Conservation (phyloP, 2,888 invertebrate genomes). For the Exocentrus adspersus region DNA sequence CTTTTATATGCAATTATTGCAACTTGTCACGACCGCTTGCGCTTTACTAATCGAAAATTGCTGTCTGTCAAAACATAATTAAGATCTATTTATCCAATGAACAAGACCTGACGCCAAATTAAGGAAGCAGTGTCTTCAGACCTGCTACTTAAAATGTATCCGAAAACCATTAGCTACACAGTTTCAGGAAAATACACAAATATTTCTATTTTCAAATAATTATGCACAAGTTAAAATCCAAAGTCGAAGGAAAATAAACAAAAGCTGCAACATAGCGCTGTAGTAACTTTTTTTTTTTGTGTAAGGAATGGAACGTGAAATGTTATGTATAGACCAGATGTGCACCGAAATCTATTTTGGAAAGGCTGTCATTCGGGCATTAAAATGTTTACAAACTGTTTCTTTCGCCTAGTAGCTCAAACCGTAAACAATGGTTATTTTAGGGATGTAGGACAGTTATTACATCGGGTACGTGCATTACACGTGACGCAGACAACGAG, state of each 20-base stretch:
- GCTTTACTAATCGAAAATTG: too few species aligned
- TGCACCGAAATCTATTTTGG: slow-evolving; percentile 7
- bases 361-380: slow-evolving; percentile 2
- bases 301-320: slow-evolving; percentile 10
- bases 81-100: neutral
- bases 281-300: too few species aligned
- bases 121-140: too few species aligned
- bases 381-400: slow-evolving; percentile 16
- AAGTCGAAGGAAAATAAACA: slow-evolving; percentile 20
- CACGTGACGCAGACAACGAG: too few species aligned
- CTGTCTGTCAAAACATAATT: neutral
- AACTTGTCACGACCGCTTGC: neutral
- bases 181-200: too few species aligned
- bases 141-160: too few species aligned
- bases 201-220: too few species aligned
- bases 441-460: neutral
- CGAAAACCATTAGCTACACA: too few species aligned
- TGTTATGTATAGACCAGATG: neutral
- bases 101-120: neutral
- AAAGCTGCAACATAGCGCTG: slow-evolving; percentile 13
- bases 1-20: neutral
- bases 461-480: too few species aligned
- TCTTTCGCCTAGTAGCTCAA: neutral
- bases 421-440: neutral
- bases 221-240: too few species aligned